Evolutionary conservation across 2,888 invertebrate genomes (phyloP), one percentile per base, ranked within the genome.

Genomic region (Eumacrocentrus americanus): DNA sequence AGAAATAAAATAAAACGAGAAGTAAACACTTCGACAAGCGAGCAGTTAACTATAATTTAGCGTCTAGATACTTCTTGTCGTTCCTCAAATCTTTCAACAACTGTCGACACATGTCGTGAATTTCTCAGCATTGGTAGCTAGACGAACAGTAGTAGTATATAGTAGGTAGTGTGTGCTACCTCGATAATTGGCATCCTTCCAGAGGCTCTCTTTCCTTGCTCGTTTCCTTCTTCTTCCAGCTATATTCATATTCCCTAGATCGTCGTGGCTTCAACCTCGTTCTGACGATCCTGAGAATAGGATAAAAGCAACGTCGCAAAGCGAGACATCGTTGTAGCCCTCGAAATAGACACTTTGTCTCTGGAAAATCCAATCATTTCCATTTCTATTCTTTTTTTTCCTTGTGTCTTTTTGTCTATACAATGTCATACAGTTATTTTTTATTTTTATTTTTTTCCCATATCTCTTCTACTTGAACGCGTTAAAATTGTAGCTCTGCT

Each of bases 101-200:
- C n/a, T n/a, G n/a, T n/a, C n/a, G n/a, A n/a, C n/a, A 58, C 60
- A 62, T 65, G 58, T 65, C 65, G 20, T n/a, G n/a, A 63, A 67
- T 71, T 67, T 65, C 59, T 52, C 44, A 40, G 55, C 60, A 48
- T 46, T n/a, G 44, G 42, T 48, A 40, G 44, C 44, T 23, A 50
- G 34, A 44, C 7, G 35, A 37, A 29, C n/a, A n/a, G n/a, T n/a
- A n/a, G n/a, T n/a, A n/a, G n/a, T n/a, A n/a, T n/a, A n/a, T n/a
- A n/a, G n/a, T n/a, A n/a, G n/a, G n/a, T n/a, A n/a, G n/a, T n/a
- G 38, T 60, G 35, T 53, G 58, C 35, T 38, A 42, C 9, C 50
- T 50, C 61, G 62, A 67, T 70, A 68, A 71, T 70, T 75, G 75
- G 75, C 72, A 57, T 53, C 47, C 18, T 46, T 72, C 74, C 75